These are phyloP conservation scores for Patella vulgata DNA, from an alignment of 1,140 invertebrate species.

Conservation along the genomic window DNA sequence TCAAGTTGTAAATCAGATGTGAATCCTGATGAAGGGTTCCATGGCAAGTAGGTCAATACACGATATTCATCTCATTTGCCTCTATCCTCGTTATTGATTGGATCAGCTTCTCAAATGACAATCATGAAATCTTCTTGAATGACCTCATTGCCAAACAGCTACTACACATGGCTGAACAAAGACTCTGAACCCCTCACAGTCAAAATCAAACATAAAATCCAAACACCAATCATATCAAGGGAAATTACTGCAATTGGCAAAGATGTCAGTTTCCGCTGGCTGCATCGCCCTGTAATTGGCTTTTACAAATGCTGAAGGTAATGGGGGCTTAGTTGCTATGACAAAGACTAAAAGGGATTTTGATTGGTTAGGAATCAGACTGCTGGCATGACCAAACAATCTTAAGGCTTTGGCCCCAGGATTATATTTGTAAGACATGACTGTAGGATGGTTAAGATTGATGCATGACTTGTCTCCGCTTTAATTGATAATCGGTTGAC, in stretches of 20 bases:
- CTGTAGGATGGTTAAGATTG: neutral
- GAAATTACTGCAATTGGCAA: constrained; percentile 14
- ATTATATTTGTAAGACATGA: neutral
- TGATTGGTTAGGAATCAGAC: neutral
- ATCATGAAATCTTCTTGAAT: too few relatives aligned
- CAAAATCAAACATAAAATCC: constrained; percentile 9
- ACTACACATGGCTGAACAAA: neutral
- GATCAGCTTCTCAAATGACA: too few relatives aligned
- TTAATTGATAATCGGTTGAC: too few relatives aligned
- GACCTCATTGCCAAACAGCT: too few relatives aligned
- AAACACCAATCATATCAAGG: constrained; percentile 14
- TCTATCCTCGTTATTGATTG: too few relatives aligned
- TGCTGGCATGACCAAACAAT: constrained; percentile 5
- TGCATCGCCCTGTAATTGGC: constrained; percentile 5
- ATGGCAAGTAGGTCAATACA: too few relatives aligned
- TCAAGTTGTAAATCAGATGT: too few relatives aligned
- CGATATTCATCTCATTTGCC: too few relatives aligned
- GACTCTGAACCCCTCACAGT: neutral
- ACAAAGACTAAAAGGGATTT: constrained; percentile 7
- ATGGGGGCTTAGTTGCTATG: constrained; percentile 11
- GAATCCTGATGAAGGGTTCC: too few relatives aligned
- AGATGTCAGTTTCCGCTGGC: constrained; percentile 1
- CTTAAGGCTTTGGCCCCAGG: too few relatives aligned
- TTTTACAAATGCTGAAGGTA: neutral
- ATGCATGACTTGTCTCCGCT: neutral